Evolutionary conservation across 2,888 invertebrate species (phyloP), one percentile per base, ranked within the genome.

Genomic region (Leptura quadrifasciata): DNA sequence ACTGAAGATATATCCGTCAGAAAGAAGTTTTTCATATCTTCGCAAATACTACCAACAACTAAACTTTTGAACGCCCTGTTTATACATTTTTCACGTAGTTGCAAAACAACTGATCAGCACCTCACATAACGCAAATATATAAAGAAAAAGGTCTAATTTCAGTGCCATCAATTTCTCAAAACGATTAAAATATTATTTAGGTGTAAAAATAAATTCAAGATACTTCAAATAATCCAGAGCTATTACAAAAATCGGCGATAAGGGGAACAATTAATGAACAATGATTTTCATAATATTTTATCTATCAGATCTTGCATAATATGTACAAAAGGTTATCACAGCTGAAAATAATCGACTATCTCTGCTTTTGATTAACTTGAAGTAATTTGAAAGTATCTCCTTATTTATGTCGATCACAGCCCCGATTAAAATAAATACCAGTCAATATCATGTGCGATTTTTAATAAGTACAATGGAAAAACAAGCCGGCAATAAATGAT

Each of bases 321-420:
- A 63, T 70, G 65, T 73, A 58, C 69, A 57, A 52, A 73, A 76
- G 69, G 35, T 52, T 76, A 76, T 74, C 76, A 76, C 76, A 76
- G 76, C 27, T 64, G 18, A 58, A 72, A 64, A 58, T 20, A 55
- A 55, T 63, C 18, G 39, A n/a, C 18, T 21, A 69, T 21, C 9
- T 20, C 1, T 60, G 27, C 10, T 65, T n/a, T 21, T 20, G 55
- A 71, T 71, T 76, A 69, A 52, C 58, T 70, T 74, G 71, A 76
- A 76, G 76, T 71, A 65, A 60, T 6, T 64, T 54, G 60, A 67
- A 71, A 27, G 55, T 73, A 67, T 73, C 24, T 27, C 18, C 17
- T 17, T 35, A 69, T 18, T 58, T 69, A 15, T 31, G 18, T 35
- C 9, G 20, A 69, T 69, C 69, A 69, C 69, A 69, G 69, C 58